These are phyloP conservation scores for Umimayanthus kanabou DNA, from an alignment of 92 coral and sea anemone species.

Conservation along the genomic window DNA sequence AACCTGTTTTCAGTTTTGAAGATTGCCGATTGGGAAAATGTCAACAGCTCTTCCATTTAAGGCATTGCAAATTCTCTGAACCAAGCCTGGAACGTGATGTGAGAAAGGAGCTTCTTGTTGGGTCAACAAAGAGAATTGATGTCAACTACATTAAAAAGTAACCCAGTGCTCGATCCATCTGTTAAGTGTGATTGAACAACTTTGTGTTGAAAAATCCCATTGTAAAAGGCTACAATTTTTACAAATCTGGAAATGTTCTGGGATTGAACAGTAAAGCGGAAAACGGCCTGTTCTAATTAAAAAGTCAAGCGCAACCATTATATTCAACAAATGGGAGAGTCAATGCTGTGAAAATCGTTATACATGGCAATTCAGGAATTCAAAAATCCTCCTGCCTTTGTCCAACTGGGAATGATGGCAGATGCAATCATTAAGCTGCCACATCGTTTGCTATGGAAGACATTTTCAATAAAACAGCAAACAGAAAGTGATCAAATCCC, in stretches of 20 bases:
- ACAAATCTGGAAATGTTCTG: slow-evolving; percentile 59
- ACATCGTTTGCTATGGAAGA: slow-evolving; percentile 68
- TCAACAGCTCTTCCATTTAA: no score
- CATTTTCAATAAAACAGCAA: slow-evolving; percentile 41
- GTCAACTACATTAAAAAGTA: no score
- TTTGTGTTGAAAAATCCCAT: slow-evolving; percentile 55
- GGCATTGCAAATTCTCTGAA: no score
- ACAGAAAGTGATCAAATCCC: slow-evolving; percentile 43
- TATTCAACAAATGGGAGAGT: slow-evolving; percentile 33
- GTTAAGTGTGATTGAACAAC: background rate
- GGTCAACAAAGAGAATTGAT: no score
- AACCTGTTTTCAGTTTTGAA: no score
- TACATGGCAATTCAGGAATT: slow-evolving; percentile 44
- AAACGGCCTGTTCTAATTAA: slow-evolving; percentile 36
- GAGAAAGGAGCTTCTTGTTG: no score
- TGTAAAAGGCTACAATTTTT: slow-evolving; percentile 62
- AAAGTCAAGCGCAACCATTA: slow-evolving; percentile 52
- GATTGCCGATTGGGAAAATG: no score
- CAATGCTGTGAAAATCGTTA: slow-evolving; percentile 53
- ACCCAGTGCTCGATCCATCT: no score
- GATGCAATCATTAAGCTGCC: slow-evolving; percentile 64
- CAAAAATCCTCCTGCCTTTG: slow-evolving; percentile 58
- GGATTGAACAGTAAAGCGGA: slow-evolving; percentile 46
- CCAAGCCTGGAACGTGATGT: no score
- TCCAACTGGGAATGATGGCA: slow-evolving; percentile 68